Percentiles rank a stretch among this genome's conserved stretches.
These are phyloP conservation scores for Manduca sexta DNA, from an alignment of 1,140 invertebrate species.

Conservation along the genomic window DNA sequence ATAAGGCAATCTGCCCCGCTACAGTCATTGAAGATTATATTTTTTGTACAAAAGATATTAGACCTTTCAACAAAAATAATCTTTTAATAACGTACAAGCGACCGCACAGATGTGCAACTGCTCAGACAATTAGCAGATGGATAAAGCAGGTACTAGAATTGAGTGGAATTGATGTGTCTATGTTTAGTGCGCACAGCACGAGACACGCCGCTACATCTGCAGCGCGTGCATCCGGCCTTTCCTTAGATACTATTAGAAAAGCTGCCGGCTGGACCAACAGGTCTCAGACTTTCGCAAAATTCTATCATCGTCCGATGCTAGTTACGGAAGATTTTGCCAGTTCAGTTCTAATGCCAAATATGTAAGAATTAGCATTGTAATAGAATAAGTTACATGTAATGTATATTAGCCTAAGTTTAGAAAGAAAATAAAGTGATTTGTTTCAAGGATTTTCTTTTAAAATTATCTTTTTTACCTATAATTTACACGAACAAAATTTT, in stretches of 20 bases:
- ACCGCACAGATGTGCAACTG: no score
- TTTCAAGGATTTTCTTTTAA: no score
- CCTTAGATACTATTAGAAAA: constrained; percentile 27
- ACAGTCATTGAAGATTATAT: no score
- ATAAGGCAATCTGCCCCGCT: background rate
- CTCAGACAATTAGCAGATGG: no score
- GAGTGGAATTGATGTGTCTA: constrained; percentile 27
- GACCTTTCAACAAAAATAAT: no score
- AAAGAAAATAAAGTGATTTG: no score
- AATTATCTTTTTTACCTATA: background rate
- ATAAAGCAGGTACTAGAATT: constrained; percentile 2
- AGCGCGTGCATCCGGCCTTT: constrained; percentile 22
- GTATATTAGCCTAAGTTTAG: no score
- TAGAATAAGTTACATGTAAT: no score
- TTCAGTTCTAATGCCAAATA: constrained; percentile 1
- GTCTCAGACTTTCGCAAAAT: constrained; percentile 28
- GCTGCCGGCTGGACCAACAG: constrained; percentile 35
- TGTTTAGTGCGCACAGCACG: constrained; percentile 35
- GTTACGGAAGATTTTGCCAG: constrained; percentile 12
- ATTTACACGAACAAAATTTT: no score
- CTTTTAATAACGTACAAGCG: no score
- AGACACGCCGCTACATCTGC: constrained; percentile 41
- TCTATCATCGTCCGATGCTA: constrained; percentile 27
- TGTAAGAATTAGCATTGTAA: no score
- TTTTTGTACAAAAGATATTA: no score